Percentiles rank a stretch among this genome's conserved stretches.
phyloP scores from a whole-genome alignment of 23 tunicate genomes.

The Botrylloides violaceus region DNA sequence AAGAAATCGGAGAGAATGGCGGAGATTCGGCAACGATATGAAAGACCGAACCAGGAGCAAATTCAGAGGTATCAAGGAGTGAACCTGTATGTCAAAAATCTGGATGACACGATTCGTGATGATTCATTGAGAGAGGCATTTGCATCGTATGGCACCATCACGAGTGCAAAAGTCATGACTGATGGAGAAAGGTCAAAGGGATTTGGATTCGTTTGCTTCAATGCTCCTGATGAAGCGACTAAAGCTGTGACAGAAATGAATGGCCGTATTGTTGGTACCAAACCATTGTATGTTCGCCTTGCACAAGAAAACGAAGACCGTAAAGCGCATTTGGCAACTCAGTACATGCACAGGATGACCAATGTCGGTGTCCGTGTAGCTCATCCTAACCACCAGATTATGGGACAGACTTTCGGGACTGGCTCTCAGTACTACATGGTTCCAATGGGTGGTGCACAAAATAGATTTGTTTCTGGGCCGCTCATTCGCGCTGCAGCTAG shows the following conservation, averaged over 20 bases:
- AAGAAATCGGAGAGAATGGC: constrained; percentile 90
- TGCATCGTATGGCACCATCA: constrained; percentile 82
- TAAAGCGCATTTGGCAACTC: constrained; percentile 94
- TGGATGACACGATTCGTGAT: constrained; percentile 93
- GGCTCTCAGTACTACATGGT: constrained; percentile 60
- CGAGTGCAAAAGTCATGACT: constrained; percentile 86
- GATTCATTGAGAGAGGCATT: constrained; percentile 87
- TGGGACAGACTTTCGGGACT: constrained; percentile 64
- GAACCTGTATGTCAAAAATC: constrained; percentile 92
- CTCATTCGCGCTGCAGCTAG: constrained; percentile 68
- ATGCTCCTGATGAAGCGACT: constrained; percentile 99
- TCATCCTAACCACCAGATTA: constrained; percentile 54
- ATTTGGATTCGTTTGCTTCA: constrained; percentile 98
- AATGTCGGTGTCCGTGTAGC: constrained; percentile 51
- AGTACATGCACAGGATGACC: constrained; percentile 95
- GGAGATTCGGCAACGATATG: constrained; percentile 77
- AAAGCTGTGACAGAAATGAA: constrained; percentile 99
- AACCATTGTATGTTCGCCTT: constrained; percentile 92
- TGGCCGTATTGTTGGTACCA: constrained; percentile 92
- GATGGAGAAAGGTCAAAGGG: constrained; percentile 84
- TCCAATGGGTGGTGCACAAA: constrained; percentile 49
- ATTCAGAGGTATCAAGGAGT: constrained; percentile 92
- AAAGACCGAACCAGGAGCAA: constrained; percentile 86
- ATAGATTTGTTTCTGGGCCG: constrained; percentile 47
- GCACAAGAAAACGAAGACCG: constrained; percentile 96